Percentiles rank a stretch among this genome's conserved stretches.
Evolutionary conservation across 2,888 invertebrate genomes (phyloP).

Genomic region (Cerceris ruficornis): DNA sequence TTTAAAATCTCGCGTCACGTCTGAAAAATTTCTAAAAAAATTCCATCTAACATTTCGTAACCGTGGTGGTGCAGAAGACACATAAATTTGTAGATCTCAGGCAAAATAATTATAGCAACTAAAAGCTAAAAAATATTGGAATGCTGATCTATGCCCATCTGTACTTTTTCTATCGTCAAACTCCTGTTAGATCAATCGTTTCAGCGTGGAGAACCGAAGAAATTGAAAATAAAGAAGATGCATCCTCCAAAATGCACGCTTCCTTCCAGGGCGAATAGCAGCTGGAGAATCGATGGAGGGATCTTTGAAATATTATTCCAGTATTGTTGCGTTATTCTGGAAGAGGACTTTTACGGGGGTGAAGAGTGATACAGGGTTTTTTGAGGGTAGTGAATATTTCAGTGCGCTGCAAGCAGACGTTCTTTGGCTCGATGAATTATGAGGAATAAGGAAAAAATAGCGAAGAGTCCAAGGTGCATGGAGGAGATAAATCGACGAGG

Average conservation of each 20-base stretch:
- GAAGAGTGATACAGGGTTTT: conserved; percentile 8
- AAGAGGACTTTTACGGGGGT: neutral
- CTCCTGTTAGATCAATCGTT: conserved; percentile 15
- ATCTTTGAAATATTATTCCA: conserved; percentile 30
- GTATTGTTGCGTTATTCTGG: neutral
- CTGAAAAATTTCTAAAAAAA: too few species aligned
- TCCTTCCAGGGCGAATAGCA: neutral
- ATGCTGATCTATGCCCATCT: too few species aligned
- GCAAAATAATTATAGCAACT: too few species aligned
- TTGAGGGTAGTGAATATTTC: conserved; percentile 6
- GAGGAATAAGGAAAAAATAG: neutral
- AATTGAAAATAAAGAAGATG: conserved; percentile 28
- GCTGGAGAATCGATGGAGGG: conserved; percentile 16
- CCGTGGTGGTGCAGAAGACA: too few species aligned
- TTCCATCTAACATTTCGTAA: too few species aligned
- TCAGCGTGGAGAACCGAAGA: neutral
- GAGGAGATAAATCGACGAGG: neutral
- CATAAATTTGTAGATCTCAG: too few species aligned
- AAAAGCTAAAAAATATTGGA: too few species aligned
- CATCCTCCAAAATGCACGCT: conserved; percentile 12
- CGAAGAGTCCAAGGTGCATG: neutral
- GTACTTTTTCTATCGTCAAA: conserved; percentile 24
- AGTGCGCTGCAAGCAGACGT: neutral
- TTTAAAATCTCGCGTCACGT: too few species aligned
- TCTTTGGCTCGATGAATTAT: conserved; percentile 4